Evolutionary conservation across 2,113 vertebrate species (phyloP), one percentile per base, ranked within the genome.

Genomic region (Acinonyx jubatus): DNA sequence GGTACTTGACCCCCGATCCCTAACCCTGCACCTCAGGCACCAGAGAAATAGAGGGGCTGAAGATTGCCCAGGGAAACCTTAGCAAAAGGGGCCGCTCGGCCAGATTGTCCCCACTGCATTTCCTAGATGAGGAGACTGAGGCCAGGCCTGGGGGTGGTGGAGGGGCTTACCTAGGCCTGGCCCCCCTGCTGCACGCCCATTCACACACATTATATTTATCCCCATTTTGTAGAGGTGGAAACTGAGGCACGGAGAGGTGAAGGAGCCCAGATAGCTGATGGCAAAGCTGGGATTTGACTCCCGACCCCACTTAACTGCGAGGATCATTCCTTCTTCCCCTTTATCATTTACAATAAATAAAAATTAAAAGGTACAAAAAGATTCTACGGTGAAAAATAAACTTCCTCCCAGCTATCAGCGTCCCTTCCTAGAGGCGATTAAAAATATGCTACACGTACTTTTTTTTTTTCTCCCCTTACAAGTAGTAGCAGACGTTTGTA

Each of bases 1-100:
- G 99, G 99, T 99, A 98, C 23, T 92, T 6, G 3, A 12, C 33
- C 81, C 66, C 38, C 12, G 45, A 41, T 7, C 93, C 48, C 95
- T 33, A 27, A 5, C 27, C 65, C 85, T 31, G 31, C 11, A 3
- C 69, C 21, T 45, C 16, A 41, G 84, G 15, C 11, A 48, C 14
- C 7, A 27, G 52, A 63, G 50, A 50, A 57, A 38, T n/a, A 45
- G 29, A 57, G 48, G 27, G 16, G 10, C 80, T 33, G 31, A 55
- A 18, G 48, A 14, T 38, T 19, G 19, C 78, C 25, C 55, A 7
- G 71, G 69, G 31, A 69, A 83, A 63, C 38, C 33, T 71, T 4
- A 38, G 65, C 52, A 18, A 21, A 3, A 31, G 66, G 12, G 29
- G 19, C 78, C 23, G 21, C 52, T 29, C 14, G 27, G 61, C 82